These are phyloP conservation scores for Ascaphus truei DNA, from an alignment of 2,113 vertebrate species.

Conservation along the genomic window DNA sequence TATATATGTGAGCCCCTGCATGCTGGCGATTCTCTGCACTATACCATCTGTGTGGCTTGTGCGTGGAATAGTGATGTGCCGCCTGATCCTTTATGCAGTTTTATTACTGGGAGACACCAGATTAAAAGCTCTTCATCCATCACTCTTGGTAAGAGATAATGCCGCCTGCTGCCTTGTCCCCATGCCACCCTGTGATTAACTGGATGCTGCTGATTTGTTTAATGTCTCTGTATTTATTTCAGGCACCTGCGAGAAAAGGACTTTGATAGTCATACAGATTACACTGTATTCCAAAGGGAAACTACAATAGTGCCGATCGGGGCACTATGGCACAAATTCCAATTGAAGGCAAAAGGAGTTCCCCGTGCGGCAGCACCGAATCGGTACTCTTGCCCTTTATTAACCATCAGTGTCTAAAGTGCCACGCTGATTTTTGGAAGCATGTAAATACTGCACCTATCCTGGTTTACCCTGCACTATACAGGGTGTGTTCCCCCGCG, in stretches of 20 bases:
- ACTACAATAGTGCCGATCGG: too few relatives aligned
- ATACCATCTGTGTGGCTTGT: conserved; percentile 25
- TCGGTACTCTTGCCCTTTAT: too few relatives aligned
- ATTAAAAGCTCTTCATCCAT: conserved; percentile 25
- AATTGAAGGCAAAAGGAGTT: too few relatives aligned
- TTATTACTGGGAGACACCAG: conserved; percentile 18
- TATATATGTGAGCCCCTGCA: conserved; percentile 8
- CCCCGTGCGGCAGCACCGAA: too few relatives aligned
- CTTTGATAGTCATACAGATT: too few relatives aligned
- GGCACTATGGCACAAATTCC: too few relatives aligned
- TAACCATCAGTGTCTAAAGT: too few relatives aligned
- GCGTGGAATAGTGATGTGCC: conserved; percentile 10
- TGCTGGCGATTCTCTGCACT: conserved; percentile 20
- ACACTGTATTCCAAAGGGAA: too few relatives aligned
- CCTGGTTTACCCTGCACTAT: too few relatives aligned
- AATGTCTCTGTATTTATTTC: background rate
- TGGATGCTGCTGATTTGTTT: background rate
- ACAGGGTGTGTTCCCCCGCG: too few relatives aligned
- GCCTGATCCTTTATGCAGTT: conserved; percentile 25
- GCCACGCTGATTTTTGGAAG: too few relatives aligned
- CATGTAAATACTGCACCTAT: too few relatives aligned
- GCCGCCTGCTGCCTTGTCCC: conserved; percentile 1
- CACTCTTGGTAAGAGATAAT: conserved; percentile 17
- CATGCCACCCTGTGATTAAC: conserved; percentile 20
- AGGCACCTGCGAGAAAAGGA: background rate